Evolutionary conservation across 1,140 invertebrate genomes (phyloP).

Genomic region (Periplaneta americana): DNA sequence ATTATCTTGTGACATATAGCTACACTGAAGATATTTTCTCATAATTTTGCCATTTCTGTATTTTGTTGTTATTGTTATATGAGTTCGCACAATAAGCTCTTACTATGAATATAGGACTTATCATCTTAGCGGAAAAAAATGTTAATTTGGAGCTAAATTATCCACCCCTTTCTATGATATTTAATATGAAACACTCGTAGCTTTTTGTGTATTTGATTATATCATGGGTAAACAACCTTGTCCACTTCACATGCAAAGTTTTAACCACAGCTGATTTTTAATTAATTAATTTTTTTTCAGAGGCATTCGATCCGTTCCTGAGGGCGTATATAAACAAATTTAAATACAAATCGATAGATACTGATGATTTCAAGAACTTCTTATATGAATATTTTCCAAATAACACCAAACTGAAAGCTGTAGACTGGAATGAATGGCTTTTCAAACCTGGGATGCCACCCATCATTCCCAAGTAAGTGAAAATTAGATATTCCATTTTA

Average conservation of each 20-base stretch:
- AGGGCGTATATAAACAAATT: constrained; percentile 75
- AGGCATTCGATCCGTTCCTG: constrained; percentile 80
- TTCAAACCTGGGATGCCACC: constrained; percentile 79
- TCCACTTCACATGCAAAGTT: too few species aligned
- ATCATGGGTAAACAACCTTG: too few species aligned
- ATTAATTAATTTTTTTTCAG: constrained; percentile 34
- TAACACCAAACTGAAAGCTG: constrained; percentile 35
- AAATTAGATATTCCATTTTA: too few species aligned
- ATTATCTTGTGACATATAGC: too few species aligned
- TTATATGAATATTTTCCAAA: constrained; percentile 73
- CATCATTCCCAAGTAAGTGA: constrained; percentile 67
- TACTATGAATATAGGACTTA: too few species aligned
- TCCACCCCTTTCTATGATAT: too few species aligned
- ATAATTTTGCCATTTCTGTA: not conserved
- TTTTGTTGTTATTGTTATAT: too few species aligned
- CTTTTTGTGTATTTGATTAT: too few species aligned
- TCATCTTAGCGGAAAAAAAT: too few species aligned
- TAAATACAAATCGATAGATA: constrained; percentile 77
- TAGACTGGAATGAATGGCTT: constrained; percentile 88
- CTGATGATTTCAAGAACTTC: constrained; percentile 72
- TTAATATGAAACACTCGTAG: too few species aligned
- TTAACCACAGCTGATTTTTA: not conserved
- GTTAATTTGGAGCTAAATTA: too few species aligned
- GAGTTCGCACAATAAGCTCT: too few species aligned
- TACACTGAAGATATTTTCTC: not conserved